These are phyloP conservation scores for Nothoprocta pentlandii DNA, from an alignment of 2,113 vertebrate species.

Conservation along the genomic window DNA sequence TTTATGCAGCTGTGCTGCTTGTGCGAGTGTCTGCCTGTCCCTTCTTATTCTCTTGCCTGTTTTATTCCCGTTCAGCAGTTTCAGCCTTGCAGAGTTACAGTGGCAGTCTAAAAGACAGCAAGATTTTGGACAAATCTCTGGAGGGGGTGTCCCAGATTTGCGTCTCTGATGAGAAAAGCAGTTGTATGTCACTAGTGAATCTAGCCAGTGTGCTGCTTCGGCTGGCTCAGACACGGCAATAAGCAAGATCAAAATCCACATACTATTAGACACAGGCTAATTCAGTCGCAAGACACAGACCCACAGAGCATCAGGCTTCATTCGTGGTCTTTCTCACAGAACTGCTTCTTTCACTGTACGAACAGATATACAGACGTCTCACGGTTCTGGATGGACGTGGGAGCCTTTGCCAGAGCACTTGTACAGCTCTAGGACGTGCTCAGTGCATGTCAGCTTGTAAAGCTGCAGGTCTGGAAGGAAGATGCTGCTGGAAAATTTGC, in stretches of 20 bases:
- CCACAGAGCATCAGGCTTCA: background rate
- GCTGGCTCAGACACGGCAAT: background rate
- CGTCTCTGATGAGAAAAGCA: background rate
- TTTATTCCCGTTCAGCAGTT: background rate
- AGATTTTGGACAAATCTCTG: background rate
- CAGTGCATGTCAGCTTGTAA: background rate
- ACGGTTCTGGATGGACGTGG: background rate
- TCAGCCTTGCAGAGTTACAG: background rate
- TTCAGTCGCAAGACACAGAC: background rate
- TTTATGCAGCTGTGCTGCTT: background rate
- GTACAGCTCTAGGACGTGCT: background rate
- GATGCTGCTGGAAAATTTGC: background rate
- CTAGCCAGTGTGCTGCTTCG: accelerated
- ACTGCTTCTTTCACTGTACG: background rate
- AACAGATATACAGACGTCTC: background rate
- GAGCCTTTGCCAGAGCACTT: background rate
- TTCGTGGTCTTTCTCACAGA: background rate
- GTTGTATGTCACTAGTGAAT: background rate
- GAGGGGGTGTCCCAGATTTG: background rate
- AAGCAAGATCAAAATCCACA: background rate
- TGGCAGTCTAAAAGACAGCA: background rate
- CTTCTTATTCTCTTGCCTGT: background rate
- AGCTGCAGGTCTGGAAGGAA: background rate
- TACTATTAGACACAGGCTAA: background rate
- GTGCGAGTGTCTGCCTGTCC: background rate